Evolutionary conservation across 2,113 vertebrate genomes (phyloP), one percentile per base, ranked within the genome.

Genomic region (Cardinalis cardinalis): DNA sequence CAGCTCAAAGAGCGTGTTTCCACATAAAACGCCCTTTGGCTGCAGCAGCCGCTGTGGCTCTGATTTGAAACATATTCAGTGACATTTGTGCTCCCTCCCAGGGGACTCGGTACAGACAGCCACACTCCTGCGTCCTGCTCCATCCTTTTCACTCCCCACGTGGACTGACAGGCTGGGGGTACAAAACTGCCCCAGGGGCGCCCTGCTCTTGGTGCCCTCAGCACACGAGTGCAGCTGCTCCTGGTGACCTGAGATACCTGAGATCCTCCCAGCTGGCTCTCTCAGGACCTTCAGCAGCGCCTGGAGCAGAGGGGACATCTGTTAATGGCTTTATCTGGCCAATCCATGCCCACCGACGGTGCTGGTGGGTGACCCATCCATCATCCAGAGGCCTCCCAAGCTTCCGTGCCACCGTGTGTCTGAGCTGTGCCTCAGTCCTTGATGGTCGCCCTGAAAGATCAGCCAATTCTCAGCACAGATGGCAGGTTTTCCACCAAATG

Each of bases 121-220:
- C 53, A 16, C 53, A 29, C 69, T 4, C 40, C 29, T 6, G 34
- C 9, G 41, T 70, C 52, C 56, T 87, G 21, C 61, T 61, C 1
- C 0, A 24, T 76, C 14, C 49, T 65, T 79, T 28, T 48, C 17
- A 7, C 51, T 43, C 51, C 52, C 0, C 1, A 8, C 46, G 32
- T 0, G 0, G 31, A 31, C n/a, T 5, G 53, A 36, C 0, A 2
- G 38, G 28, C 17, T 18, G 48, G 23, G 52, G 41, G 19, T 32
- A 41, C n/a, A 15, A 19, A 84, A 44, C 46, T 48, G 21, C 51
- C 44, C 31, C 49, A 31, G 74, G 74, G 61, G 17, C 28, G 8
- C 68, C 0, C 23, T 49, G 60, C 64, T 64, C 24, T 23, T 5
- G 23, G 26, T n/a, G 28, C 15, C 25, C 73, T 59, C 28, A 13